Percentiles rank a stretch among this genome's conserved stretches.
Evolutionary conservation across 2,113 vertebrate genomes (phyloP).

Genomic region (Ageneiosus marmoratus): DNA sequence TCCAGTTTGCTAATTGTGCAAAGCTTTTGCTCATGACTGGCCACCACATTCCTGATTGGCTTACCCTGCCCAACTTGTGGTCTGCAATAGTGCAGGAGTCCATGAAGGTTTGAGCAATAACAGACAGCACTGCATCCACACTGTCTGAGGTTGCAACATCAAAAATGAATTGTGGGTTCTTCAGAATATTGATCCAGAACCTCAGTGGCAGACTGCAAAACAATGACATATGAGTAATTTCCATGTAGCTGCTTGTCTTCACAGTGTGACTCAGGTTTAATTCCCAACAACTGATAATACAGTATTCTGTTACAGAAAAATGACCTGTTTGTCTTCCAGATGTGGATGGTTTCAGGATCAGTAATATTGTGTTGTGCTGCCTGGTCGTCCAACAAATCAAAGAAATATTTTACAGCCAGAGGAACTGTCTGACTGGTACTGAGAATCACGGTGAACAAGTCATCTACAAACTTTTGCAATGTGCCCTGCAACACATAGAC

Average conservation of each 20-base stretch:
- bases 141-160: constrained; percentile 94
- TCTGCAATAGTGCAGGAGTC: constrained; percentile 96
- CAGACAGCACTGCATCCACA: constrained; percentile 90
- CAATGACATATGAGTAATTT: background rate
- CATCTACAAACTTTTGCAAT: constrained; percentile 96
- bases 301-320: background rate
- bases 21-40: background rate
- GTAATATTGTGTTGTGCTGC: constrained; percentile 84
- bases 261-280: background rate
- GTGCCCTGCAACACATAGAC: constrained; percentile 79
- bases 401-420: constrained; percentile 95
- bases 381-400: constrained; percentile 94
- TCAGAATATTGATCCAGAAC: constrained; percentile 98
- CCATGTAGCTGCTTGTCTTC: background rate
- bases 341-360: constrained; percentile 94
- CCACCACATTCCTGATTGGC: constrained; percentile 41
- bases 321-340: constrained; percentile 99
- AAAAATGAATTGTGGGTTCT: constrained; percentile 97
- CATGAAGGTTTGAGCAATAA: constrained; percentile 98
- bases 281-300: background rate
- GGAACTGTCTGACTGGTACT: constrained; percentile 91
- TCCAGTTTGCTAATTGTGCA: background rate
- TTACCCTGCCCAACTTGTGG: constrained; percentile 95
- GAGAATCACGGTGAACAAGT: constrained; percentile 95
- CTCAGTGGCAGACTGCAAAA: constrained; percentile 84